These are phyloP conservation scores for Papilio dardanus DNA, from an alignment of 1,140 invertebrate species.

Conservation along the genomic window DNA sequence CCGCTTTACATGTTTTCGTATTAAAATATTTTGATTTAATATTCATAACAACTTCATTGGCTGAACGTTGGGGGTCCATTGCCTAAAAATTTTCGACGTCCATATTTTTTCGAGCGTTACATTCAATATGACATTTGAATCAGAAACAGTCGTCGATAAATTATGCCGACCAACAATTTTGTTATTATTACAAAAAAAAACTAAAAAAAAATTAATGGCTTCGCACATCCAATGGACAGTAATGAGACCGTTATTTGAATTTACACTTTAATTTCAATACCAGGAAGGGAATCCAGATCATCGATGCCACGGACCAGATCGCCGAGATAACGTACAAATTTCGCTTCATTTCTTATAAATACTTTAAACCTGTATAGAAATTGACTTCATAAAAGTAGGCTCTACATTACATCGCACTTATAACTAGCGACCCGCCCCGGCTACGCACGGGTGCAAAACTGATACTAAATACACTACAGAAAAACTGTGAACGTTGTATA, in stretches of 20 bases:
- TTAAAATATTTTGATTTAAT: not conserved
- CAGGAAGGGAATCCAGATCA: slow-evolving; percentile 36
- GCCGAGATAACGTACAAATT: slow-evolving; percentile 28
- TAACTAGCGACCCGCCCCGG: no score
- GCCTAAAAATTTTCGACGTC: slow-evolving; percentile 34
- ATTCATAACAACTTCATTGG: slow-evolving; percentile 32
- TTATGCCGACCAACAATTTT: slow-evolving; percentile 33
- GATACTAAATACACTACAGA: no score
- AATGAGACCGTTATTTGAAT: slow-evolving; percentile 37
- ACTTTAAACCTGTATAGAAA: slow-evolving; percentile 29
- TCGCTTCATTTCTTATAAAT: slow-evolving; percentile 11
- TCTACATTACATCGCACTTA: no score
- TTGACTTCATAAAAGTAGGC: slow-evolving; percentile 10
- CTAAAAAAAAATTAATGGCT: slow-evolving; percentile 11
- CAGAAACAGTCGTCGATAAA: slow-evolving; percentile 33
- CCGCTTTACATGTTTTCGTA: not conserved
- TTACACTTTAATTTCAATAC: slow-evolving; percentile 39
- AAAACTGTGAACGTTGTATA: no score
- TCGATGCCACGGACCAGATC: slow-evolving; percentile 20
- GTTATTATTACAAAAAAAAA: slow-evolving; percentile 18
- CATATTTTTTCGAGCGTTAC: slow-evolving; percentile 36
- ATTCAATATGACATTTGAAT: slow-evolving; percentile 39
- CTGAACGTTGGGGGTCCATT: slow-evolving; percentile 33
- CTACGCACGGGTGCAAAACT: no score
- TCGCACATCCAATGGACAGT: slow-evolving; percentile 13